A percentile compares a stretch with the other conserved stretches of the same genome.
phyloP scores from a whole-genome alignment of 2,113 vertebrate species.

The Chionis minor region DNA sequence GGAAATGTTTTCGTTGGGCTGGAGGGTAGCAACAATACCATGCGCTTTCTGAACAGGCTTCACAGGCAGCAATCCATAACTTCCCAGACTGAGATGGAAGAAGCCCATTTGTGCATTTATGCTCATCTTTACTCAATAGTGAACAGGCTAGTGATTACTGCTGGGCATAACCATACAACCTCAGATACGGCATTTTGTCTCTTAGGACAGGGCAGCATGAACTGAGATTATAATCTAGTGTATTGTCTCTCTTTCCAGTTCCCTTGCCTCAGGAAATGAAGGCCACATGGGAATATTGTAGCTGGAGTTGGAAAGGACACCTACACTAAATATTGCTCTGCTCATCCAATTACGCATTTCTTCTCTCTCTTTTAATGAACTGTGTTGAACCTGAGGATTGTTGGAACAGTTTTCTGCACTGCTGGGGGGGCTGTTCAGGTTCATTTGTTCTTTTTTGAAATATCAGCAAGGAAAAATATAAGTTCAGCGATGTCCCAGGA shows the following conservation, averaged over 20 bases:
- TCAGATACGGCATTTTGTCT: neutral
- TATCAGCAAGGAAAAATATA: neutral
- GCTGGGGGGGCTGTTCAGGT: accelerated
- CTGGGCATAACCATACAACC: neutral
- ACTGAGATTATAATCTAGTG: neutral
- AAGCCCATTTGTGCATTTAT: neutral
- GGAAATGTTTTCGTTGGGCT: neutral
- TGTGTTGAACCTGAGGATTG: neutral
- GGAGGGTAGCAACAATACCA: neutral
- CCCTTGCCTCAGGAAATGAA: neutral
- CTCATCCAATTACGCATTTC: neutral
- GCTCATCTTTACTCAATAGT: neutral
- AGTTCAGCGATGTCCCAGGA: neutral
- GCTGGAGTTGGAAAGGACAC: neutral
- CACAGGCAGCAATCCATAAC: neutral
- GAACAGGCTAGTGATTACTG: neutral
- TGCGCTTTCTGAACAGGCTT: neutral
- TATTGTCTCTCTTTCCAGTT: neutral
- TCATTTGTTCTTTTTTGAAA: neutral
- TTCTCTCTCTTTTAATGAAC: neutral
- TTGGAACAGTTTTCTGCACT: neutral
- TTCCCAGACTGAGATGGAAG: neutral
- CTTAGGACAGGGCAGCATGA: neutral
- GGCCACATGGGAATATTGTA: neutral
- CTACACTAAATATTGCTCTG: neutral